Evolutionary conservation across 2,113 vertebrate genomes (phyloP), one percentile per base, ranked within the genome.

Genomic region (Scalopus aquaticus): DNA sequence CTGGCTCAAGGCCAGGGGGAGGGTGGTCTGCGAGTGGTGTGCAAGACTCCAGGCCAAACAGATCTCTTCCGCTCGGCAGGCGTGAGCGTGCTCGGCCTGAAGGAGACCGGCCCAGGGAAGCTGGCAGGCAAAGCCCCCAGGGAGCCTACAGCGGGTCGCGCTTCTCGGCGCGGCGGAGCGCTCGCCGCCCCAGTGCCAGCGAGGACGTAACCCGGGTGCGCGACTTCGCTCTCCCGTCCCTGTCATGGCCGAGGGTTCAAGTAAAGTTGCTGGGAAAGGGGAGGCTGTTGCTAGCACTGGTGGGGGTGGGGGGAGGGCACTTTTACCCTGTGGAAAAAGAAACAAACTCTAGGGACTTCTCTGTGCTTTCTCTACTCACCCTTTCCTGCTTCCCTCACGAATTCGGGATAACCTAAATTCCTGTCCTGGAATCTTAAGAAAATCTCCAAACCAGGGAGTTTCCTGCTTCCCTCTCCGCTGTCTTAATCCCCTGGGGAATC

Each of bases 131-230:
- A 11, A 54, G 76, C 42, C 17, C 24, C 30, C 3, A 5, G 2
- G 30, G 42, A 24, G 56, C 42, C 69, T 3, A 8, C 1, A 1
- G 26, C 9, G 12, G 32, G 28, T 8, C 22, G 4, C 17, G 6
- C 39, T 39, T 17, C 17, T 10, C 4, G 3, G 4, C 42, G 85
- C 49, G 30, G 30, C 2, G 44, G 51, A 26, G 24, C 24, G 56
- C 19, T 20, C 56, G 20, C 24, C 56, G 26, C 70, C 58, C 26
- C 17, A 2, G 7, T 1, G 46, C 28, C 8, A 37, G 37, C 0
- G 0, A 35, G 70, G 78, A 16, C 22, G 1, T 1, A 20, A 42
- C 9, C 44, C 24, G 0, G 22, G 22, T 0, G 13, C 5, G 44
- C 15, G n/a, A 64, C 58, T 26, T 2, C 5, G 56, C 16, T 65